These are phyloP conservation scores for Stigmatopora nigra DNA, from an alignment of 2,113 vertebrate species.

Conservation along the genomic window DNA sequence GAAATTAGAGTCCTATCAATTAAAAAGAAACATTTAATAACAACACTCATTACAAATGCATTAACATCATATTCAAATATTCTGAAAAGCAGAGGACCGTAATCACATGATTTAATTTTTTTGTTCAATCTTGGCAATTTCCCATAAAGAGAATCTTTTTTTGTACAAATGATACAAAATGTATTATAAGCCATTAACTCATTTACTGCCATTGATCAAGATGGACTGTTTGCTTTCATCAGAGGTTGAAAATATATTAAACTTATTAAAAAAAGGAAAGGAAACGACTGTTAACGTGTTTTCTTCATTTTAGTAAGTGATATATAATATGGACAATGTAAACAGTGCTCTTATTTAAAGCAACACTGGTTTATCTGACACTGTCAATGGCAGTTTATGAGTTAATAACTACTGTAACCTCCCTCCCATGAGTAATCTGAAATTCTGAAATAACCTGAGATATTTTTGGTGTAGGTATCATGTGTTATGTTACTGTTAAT, in stretches of 20 bases:
- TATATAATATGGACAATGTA: no score
- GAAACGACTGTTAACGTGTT: no score
- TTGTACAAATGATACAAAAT: neutral
- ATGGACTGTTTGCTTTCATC: no score
- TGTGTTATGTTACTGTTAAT: neutral
- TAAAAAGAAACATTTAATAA: neutral
- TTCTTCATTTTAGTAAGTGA: no score
- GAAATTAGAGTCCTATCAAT: neutral
- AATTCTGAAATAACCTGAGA: constrained; percentile 5
- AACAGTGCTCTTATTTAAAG: no score
- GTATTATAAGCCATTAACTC: neutral
- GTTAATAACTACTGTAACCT: neutral
- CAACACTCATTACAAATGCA: neutral
- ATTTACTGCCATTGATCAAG: no score
- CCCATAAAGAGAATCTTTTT: neutral
- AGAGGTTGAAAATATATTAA: no score
- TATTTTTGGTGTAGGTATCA: neutral
- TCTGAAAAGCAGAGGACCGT: neutral
- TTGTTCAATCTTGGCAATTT: neutral
- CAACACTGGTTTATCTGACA: no score
- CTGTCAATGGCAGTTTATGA: no score
- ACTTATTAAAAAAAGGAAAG: no score
- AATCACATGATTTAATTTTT: neutral
- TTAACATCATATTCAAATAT: neutral
- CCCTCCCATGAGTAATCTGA: neutral